Evolutionary conservation across 1,140 invertebrate species (phyloP).

Genomic region (Nasonia vitripennis): DNA sequence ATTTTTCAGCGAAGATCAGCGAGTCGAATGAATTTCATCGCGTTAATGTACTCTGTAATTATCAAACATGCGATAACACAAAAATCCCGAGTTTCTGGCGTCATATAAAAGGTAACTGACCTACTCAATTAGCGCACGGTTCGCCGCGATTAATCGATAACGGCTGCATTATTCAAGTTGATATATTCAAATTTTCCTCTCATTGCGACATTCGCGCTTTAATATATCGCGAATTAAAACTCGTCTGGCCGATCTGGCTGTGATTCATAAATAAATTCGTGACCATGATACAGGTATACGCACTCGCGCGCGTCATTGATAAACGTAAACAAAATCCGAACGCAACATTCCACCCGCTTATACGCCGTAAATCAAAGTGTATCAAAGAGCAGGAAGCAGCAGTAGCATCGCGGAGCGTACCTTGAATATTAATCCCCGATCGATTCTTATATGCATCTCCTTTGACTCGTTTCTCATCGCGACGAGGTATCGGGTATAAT

Average conservation of each 20-base stretch:
- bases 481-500: neutral
- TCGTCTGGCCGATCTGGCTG: neutral
- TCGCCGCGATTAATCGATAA: slow-evolving; percentile 37
- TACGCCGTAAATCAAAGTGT: neutral
- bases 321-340: neutral
- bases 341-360: too few relatives aligned
- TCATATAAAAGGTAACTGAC: slow-evolving; percentile 30
- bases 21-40: neutral
- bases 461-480: slow-evolving; percentile 8
- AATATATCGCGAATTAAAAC: neutral
- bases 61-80: slow-evolving; percentile 2
- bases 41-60: neutral
- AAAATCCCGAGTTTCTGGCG: neutral
- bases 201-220: neutral
- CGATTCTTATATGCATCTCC: slow-evolving; percentile 33
- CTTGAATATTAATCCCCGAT: slow-evolving; percentile 48
- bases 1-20: neutral
- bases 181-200: slow-evolving; percentile 30
- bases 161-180: slow-evolving; percentile 37
- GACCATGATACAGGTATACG: neutral
- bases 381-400: neutral
- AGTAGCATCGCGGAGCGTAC: neutral
- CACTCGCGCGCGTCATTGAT: neutral
- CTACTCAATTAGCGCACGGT: neutral
- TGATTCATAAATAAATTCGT: neutral